phyloP scores from a whole-genome alignment of 2,797 vertebrate species.

The Gallirallus australis region DNA sequence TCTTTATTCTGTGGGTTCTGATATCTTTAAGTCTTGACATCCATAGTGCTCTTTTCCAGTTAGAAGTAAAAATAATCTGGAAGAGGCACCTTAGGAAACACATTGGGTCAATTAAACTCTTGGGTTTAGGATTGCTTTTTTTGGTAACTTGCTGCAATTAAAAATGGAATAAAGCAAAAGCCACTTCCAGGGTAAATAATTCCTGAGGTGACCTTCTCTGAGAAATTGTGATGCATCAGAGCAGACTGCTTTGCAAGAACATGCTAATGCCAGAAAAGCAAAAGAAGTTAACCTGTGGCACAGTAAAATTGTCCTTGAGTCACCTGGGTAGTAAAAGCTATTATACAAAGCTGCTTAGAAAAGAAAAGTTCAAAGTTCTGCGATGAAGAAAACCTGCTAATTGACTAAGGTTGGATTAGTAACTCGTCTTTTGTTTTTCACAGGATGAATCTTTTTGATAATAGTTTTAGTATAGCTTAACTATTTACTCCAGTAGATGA shows the following conservation, averaged over 20 bases:
- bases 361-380: conserved; percentile 58
- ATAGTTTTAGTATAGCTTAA: conserved; percentile 19
- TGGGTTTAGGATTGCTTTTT: background rate
- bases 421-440: conserved; percentile 29
- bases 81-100: background rate
- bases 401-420: conserved; percentile 56
- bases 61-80: background rate
- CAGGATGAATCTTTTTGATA: background rate
- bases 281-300: background rate
- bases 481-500: background rate
- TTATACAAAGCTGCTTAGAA: conserved; percentile 65
- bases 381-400: conserved; percentile 33
- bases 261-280: background rate
- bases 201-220: background rate
- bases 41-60: background rate
- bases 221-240: background rate
- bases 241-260: background rate
- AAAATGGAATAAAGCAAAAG: background rate
- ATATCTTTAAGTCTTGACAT: background rate
- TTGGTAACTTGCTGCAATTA: background rate
- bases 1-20: background rate
- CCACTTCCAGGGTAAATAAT: background rate
- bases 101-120: background rate
- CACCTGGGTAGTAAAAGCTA: conserved; percentile 50
- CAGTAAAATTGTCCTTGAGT: conserved; percentile 23